These are phyloP conservation scores for Drosophila tani DNA, from an alignment of 1,140 invertebrate genomes.

Conservation along the genomic window DNA sequence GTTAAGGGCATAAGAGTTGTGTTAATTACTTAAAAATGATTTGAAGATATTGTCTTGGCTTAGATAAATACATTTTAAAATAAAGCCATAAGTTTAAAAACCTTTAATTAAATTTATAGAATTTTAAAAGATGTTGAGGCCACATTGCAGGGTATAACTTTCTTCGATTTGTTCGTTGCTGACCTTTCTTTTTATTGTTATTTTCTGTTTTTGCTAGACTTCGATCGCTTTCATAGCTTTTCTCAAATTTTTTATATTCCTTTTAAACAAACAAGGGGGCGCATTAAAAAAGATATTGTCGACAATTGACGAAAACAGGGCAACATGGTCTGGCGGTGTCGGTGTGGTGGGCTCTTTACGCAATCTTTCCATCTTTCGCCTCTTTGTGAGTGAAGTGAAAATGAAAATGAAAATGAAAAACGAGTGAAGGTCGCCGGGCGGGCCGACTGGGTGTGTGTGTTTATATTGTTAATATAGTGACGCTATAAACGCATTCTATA, in stretches of 20 bases:
- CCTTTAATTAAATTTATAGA: neutral
- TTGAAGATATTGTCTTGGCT: neutral
- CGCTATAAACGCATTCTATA: conserved; percentile 53
- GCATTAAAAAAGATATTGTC: conserved; percentile 78
- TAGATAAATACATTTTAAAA: neutral
- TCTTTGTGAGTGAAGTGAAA: conserved; percentile 41
- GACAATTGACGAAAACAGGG: conserved; percentile 81
- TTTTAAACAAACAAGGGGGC: conserved; percentile 70
- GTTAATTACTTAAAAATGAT: neutral
- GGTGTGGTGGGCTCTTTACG: conserved; percentile 54
- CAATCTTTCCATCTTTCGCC: conserved; percentile 46
- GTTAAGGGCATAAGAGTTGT: no score
- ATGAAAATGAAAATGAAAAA: conserved; percentile 53
- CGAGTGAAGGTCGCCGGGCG: conserved; percentile 59
- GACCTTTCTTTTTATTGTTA: conserved; percentile 8
- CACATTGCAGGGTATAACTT: neutral
- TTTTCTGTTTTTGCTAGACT: neutral
- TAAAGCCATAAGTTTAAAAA: no score
- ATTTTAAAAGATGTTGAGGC: neutral
- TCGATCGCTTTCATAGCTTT: conserved; percentile 12
- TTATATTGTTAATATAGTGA: conserved; percentile 43
- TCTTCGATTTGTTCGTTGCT: conserved; percentile 6
- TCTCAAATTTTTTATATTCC: conserved; percentile 35
- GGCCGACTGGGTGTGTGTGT: neutral
- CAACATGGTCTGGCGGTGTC: conserved; percentile 27